Conservation (phyloP, 2,113 vertebrate genomes). For the Ceyx margarethae region DNA sequence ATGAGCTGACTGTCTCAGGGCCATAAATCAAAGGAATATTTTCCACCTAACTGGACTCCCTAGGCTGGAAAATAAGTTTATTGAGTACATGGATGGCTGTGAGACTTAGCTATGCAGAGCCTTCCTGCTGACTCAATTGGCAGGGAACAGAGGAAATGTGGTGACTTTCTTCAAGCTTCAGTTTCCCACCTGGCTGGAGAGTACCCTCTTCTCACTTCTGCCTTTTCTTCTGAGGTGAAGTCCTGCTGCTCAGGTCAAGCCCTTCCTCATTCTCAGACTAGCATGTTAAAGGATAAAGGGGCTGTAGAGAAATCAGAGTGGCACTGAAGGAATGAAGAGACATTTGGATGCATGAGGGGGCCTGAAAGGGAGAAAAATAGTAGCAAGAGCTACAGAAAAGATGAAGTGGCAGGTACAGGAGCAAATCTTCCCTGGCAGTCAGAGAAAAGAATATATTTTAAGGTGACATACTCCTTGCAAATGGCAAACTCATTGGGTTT, state of each 20-base stretch:
- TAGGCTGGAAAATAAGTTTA: neutral
- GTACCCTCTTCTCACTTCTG: neutral
- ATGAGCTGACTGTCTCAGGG: neutral
- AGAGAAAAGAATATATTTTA: neutral
- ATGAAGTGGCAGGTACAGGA: neutral
- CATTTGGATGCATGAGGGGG: neutral
- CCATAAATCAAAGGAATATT: slow-evolving; percentile 28
- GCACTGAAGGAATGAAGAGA: neutral
- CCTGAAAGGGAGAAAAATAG: neutral
- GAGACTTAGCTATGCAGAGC: neutral
- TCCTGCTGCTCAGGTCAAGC: neutral
- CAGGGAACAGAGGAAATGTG: neutral
- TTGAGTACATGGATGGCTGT: neutral
- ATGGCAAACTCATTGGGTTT: neutral
- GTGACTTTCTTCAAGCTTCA: neutral
- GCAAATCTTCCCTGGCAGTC: neutral
- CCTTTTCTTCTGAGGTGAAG: neutral
- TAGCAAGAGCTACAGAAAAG: neutral
- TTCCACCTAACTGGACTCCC: slow-evolving; percentile 4
- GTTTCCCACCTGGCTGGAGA: neutral
- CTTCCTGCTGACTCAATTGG: neutral
- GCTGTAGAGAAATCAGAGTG: neutral
- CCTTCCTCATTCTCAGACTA: neutral
- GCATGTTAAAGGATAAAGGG: neutral
- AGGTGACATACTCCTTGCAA: neutral